Conservation (phyloP, 2,797 vertebrate genomes). For the Platalea minor region DNA sequence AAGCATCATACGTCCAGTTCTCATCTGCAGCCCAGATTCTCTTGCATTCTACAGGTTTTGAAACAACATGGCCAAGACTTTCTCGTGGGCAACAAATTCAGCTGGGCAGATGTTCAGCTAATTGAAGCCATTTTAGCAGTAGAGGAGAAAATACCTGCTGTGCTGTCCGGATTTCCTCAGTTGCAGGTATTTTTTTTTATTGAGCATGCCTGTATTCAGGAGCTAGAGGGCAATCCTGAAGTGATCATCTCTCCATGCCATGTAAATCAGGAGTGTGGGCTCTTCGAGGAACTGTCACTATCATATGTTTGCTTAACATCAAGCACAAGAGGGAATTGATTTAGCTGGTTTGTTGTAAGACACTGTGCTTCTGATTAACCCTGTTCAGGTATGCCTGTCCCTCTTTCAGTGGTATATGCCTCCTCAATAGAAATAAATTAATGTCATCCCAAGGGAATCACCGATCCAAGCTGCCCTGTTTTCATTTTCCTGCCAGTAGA, state of each 20-base stretch:
- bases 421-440: neutral
- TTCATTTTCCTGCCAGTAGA: neutral
- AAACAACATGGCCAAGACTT: slow-evolving; percentile 60
- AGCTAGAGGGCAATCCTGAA: neutral
- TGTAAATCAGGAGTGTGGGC: neutral
- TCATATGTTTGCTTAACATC: neutral
- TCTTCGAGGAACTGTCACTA: neutral
- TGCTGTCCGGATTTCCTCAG: slow-evolving; percentile 75
- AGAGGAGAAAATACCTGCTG: slow-evolving; percentile 78
- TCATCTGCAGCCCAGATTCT: neutral
- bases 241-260: neutral
- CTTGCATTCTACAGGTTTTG: slow-evolving; percentile 71
- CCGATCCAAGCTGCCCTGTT: neutral
- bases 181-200: slow-evolving; percentile 71
- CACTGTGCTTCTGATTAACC: neutral
- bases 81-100: slow-evolving; percentile 81
- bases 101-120: slow-evolving; percentile 82
- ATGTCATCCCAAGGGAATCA: neutral
- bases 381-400: neutral
- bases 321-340: neutral
- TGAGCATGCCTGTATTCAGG: neutral
- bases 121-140: slow-evolving; percentile 83
- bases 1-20: neutral
- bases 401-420: neutral
- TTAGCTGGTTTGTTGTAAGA: neutral